These are phyloP conservation scores for Dicentrarchus labrax DNA, from an alignment of 2,113 vertebrate species.

Conservation along the genomic window DNA sequence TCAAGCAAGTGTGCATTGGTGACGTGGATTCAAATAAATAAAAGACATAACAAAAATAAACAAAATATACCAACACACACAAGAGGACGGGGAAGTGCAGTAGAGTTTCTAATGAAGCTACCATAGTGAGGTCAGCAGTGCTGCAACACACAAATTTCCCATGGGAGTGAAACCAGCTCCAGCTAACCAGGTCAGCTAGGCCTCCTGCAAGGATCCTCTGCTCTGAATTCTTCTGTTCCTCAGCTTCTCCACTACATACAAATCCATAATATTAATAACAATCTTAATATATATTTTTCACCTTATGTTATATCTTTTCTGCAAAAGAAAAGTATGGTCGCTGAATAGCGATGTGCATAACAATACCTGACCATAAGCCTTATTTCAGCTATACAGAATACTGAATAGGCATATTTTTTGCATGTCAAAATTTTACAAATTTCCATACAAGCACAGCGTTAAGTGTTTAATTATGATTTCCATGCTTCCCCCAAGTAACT, in stretches of 20 bases:
- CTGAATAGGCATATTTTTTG: background rate
- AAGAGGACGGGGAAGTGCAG: background rate
- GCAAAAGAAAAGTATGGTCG: background rate
- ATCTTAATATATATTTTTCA: background rate
- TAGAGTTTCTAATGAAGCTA: slow-evolving; percentile 50
- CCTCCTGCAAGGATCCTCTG: slow-evolving; percentile 25
- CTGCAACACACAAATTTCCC: slow-evolving; percentile 33
- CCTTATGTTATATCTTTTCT: background rate
- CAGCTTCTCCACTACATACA: background rate
- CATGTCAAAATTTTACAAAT: background rate
- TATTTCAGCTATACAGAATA: background rate
- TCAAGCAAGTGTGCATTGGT: background rate
- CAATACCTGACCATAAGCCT: background rate
- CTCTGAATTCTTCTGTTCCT: background rate
- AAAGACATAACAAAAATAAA: slow-evolving; percentile 27
- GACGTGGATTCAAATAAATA: background rate
- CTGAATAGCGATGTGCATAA: too few species aligned
- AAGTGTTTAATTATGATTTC: background rate
- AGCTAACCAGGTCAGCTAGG: slow-evolving; percentile 54
- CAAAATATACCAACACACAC: slow-evolving; percentile 22
- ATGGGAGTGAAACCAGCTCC: slow-evolving; percentile 21
- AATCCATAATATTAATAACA: background rate
- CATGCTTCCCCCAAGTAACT: background rate
- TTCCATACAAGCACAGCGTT: background rate
- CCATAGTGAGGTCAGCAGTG: slow-evolving; percentile 25